phyloP scores from a whole-genome alignment of 2,113 vertebrate genomes.

The Elaphurus davidianus region DNA sequence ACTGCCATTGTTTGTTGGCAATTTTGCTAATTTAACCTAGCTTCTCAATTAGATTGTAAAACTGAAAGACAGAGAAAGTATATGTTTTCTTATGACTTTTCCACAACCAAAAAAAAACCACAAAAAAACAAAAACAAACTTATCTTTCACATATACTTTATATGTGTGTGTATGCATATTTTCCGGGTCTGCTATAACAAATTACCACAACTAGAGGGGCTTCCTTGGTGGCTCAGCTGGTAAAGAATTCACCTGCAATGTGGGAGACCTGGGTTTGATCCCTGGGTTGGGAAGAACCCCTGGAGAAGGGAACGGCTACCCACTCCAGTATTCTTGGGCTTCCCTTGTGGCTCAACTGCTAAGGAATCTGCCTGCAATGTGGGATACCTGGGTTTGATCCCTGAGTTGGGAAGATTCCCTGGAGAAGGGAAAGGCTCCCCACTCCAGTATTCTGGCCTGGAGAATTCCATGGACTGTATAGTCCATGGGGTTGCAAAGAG shows the following conservation, averaged over 20 bases:
- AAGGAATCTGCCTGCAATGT: too few species aligned
- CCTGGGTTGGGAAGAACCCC: too few species aligned
- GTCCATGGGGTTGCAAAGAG: not conserved
- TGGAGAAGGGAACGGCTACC: too few species aligned
- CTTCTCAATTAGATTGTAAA: not conserved
- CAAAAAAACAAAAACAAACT: not conserved
- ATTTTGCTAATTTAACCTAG: not conserved
- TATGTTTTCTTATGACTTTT: not conserved
- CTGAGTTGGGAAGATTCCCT: not conserved
- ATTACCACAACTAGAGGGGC: not conserved
- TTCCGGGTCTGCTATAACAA: not conserved
- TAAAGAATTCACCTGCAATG: not conserved
- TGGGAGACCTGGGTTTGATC: not conserved
- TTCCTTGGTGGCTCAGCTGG: not conserved
- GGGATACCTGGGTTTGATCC: not conserved
- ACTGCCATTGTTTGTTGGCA: not conserved
- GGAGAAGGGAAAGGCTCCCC: not conserved
- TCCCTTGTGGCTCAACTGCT: too few species aligned
- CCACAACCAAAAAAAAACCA: not conserved
- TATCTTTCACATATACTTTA: not conserved
- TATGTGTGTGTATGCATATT: rapidly evolving
- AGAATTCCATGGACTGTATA: not conserved
- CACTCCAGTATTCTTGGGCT: too few species aligned
- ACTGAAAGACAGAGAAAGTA: not conserved
- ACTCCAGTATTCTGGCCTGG: not conserved